phyloP scores from a whole-genome alignment of 64 coral and sea anemone species.

The Anthopleura sola region DNA sequence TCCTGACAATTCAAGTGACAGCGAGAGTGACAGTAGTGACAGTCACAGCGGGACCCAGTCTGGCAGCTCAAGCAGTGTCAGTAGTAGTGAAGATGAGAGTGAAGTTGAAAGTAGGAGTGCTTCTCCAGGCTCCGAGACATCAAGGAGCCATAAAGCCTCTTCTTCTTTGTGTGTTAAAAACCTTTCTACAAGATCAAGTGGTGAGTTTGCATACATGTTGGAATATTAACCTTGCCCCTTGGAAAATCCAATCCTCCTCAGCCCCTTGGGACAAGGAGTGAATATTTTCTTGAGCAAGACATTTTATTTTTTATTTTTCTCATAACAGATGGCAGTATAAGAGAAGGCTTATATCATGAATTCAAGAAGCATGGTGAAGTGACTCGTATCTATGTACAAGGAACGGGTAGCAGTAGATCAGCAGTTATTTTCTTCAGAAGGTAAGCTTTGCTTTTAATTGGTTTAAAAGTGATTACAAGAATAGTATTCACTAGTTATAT shows the following conservation, averaged over 20 bases:
- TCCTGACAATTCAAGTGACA: constrained; percentile 49
- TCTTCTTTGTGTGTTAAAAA: constrained; percentile 58
- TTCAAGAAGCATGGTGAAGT: constrained; percentile 99
- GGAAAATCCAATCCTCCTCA: too few species aligned
- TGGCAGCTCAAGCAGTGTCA: constrained; percentile 45
- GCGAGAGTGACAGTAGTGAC: constrained; percentile 56
- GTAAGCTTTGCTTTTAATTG: background rate
- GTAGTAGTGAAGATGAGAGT: constrained; percentile 62
- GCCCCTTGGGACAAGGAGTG: too few species aligned
- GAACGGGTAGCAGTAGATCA: constrained; percentile 75
- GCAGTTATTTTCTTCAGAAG: constrained; percentile 94
- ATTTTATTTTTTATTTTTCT: too few species aligned
- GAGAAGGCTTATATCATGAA: constrained; percentile 95
- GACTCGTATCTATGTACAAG: constrained; percentile 79
- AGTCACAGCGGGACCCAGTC: constrained; percentile 39
- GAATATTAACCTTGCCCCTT: background rate
- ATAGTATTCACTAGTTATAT: background rate
- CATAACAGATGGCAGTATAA: constrained; percentile 69
- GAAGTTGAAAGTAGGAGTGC: constrained; percentile 41
- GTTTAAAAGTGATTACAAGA: background rate
- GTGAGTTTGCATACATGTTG: background rate
- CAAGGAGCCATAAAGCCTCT: constrained; percentile 18
- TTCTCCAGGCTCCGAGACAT: constrained; percentile 23
- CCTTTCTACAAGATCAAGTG: constrained; percentile 67
- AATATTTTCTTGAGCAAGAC: too few species aligned